A percentile compares a stretch with the other conserved stretches of the same genome.
phyloP scores from a whole-genome alignment of 1,140 invertebrate species.

The Rhopalosiphum maidis region DNA sequence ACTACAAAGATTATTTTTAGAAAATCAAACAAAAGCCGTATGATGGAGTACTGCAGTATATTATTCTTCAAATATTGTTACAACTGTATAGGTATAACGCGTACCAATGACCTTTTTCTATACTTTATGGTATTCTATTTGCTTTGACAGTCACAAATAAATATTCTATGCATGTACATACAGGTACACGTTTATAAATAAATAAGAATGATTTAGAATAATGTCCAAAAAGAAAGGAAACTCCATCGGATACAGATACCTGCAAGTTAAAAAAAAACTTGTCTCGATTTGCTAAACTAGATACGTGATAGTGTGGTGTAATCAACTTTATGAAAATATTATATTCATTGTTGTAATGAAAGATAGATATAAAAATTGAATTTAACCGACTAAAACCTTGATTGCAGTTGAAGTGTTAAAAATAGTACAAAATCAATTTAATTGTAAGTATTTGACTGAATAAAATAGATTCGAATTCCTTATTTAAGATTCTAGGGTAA shows the following conservation, averaged over 20 bases:
- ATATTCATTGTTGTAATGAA: neutral
- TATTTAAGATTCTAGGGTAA: too few relatives aligned
- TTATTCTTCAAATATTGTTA: neutral
- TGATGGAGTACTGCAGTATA: neutral
- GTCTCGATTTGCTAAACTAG: neutral
- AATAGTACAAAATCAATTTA: neutral
- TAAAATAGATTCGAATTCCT: too few relatives aligned
- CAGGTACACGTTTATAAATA: neutral
- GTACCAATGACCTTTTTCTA: neutral
- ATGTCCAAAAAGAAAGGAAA: neutral
- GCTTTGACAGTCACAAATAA: neutral
- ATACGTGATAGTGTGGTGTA: neutral
- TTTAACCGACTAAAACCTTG: neutral
- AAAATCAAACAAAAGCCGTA: neutral
- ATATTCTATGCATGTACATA: neutral
- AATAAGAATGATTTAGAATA: slow-evolving; percentile 22
- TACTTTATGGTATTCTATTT: neutral
- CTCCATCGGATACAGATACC: neutral
- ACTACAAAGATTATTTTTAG: neutral
- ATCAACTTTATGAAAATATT: neutral
- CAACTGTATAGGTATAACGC: neutral
- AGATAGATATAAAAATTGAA: neutral
- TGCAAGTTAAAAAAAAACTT: neutral
- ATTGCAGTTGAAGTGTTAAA: neutral
- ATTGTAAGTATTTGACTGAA: too few relatives aligned